These are phyloP conservation scores for Mionectes olivaceus DNA, from an alignment of 2,797 vertebrate species.

Conservation along the genomic window DNA sequence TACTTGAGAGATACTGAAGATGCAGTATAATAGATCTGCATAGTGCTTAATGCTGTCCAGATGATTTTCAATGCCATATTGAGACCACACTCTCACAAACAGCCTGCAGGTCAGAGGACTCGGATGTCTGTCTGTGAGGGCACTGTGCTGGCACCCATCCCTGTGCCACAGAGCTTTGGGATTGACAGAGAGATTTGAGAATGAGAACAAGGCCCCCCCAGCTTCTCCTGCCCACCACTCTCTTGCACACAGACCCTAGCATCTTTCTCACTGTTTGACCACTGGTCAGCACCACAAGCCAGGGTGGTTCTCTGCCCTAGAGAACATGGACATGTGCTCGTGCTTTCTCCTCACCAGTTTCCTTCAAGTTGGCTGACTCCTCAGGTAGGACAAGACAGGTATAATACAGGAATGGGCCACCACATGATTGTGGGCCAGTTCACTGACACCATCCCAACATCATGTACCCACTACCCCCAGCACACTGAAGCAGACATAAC, in stretches of 20 bases:
- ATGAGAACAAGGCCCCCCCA: neutral
- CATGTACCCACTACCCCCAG: accelerated
- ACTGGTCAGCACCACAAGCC: neutral
- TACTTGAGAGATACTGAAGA: neutral
- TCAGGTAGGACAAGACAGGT: neutral
- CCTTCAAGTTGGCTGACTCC: neutral
- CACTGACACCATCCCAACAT: neutral
- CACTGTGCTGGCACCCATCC: neutral
- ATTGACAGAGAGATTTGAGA: neutral
- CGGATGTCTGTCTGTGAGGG: neutral
- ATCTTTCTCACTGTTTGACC: accelerated
- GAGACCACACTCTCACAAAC: neutral
- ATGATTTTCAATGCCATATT: neutral
- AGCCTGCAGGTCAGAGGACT: neutral
- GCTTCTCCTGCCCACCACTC: neutral
- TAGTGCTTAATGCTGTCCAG: neutral
- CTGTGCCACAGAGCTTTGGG: neutral
- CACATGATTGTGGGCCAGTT: accelerated
- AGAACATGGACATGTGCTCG: accelerated
- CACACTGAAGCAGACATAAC: neutral
- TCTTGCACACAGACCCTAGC: neutral
- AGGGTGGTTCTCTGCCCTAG: neutral
- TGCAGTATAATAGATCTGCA: neutral
- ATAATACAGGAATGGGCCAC: neutral
- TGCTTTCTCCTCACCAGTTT: neutral